Percentiles rank a stretch among this genome's conserved stretches.
Evolutionary conservation across 2,113 vertebrate species (phyloP).

Genomic region (Anarhynchus alexandrinus): DNA sequence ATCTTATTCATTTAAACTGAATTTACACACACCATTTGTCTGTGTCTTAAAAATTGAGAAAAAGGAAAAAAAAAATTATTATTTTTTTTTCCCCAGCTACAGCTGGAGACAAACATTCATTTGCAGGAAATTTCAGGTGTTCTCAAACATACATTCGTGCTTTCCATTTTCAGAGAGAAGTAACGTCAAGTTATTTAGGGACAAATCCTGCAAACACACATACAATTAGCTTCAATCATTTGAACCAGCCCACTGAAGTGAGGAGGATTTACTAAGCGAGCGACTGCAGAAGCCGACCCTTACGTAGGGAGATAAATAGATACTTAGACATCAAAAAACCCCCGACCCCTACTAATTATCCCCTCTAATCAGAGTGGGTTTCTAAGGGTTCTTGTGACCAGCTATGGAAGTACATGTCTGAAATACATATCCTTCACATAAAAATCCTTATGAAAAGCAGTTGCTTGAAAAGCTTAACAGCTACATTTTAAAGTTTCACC

Average conservation of each 20-base stretch:
- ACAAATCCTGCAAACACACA: background rate
- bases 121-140: background rate
- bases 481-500: slow-evolving; percentile 43
- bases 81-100: background rate
- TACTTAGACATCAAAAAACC: background rate
- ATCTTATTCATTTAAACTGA: slow-evolving; percentile 10
- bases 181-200: background rate
- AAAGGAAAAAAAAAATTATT: background rate
- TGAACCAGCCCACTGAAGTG: background rate
- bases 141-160: background rate
- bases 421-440: background rate
- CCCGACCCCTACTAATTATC: background rate
- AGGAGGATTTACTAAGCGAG: background rate
- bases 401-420: background rate
- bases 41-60: background rate
- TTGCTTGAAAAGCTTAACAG: background rate
- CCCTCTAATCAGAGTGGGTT: background rate
- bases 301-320: background rate
- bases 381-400: background rate
- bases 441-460: background rate
- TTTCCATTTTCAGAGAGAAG: background rate
- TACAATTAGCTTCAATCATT: background rate
- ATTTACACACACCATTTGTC: slow-evolving; percentile 12
- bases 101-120: background rate
- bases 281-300: background rate